Base-by-base conservation (phyloP, 2,797 vertebrate species). In the Pipistrellus nathusii region DNA sequence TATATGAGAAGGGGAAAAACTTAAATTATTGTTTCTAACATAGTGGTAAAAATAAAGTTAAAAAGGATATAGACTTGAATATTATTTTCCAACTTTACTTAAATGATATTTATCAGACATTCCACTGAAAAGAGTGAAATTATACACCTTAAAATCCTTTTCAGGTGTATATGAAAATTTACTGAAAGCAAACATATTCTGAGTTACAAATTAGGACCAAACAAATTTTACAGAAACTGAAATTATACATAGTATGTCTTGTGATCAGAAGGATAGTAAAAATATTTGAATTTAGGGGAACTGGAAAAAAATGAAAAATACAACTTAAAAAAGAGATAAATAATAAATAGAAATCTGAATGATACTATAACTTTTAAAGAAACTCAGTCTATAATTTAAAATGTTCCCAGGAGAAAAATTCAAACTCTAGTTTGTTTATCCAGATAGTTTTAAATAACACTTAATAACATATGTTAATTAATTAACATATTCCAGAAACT, bases 281-380 rank as follows among this genome's bases (percentile, higher is more conserved):
- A 64, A 64, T 62, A 76, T 38, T 68, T 78, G 20, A 11, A 55
- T 64, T 83, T 83, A 93, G 25, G 35, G 66, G 10, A 76, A 62
- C 55, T 59, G 4, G 35, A 90, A 11, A 80, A 80, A 85, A 92
- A 84, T 57, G 9, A 84, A 87, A 95, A 82, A 15, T 23, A 46
- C 6, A 94, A 76, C 12, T 87, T 68, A 48, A 62, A 69, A 87
- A 84, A 71, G 2, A 41, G 10, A 75, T n/a, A 55, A 76, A 57
- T 1, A 48, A 86, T 35, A 94, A 41, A 75, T 35, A 55, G 30
- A 90, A 83, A 76, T 59, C 21, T 38, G 38, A 90, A 90, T 55
- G 51, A 6, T 23, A 75, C 3, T 59, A 25, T 73, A 82, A 68
- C 2, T 48, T 48, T 72, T 27, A 41, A 81, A 57, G 20, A 91